Base-by-base conservation (phyloP, 1,140 invertebrate species). In the Branchinecta lynchi region DNA sequence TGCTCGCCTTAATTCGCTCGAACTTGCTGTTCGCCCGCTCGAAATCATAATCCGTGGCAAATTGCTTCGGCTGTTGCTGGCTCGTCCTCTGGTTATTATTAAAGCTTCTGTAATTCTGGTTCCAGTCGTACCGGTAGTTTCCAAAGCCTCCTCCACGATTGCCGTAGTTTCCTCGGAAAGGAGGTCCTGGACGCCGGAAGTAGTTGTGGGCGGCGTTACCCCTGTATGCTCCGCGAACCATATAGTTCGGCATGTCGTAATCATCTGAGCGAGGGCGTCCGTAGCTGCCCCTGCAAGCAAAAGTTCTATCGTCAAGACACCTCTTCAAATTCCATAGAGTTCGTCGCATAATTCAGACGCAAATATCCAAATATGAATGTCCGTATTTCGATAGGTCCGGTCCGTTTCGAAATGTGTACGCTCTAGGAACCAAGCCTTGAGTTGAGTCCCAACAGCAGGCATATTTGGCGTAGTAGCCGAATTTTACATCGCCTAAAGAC, bases 1-100 rank as follows among this genome's bases (percentile, higher is more conserved):
- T 60, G 12, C 17, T 60, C 12, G 17, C 51, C 17, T 60, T 60
- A 15, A 60, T 60, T 20, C 17, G 12, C 51, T 15, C 17, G 51
- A 60, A 60, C 51, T 20, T 60, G 12, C 3, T 60, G 51, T 60
- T 60, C 12, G 51, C 51, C 17, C 51, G 12, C 51, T 60, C 51
- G 17, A 60, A 60, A 60, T 60, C 51, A 60, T 60, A 60, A 12
- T 60, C 51, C 12, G 51, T 60, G 17, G 51, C 51, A 60, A 60
- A 60, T 60, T 20, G 12, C 17, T 20, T 60, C 12, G 17, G 12
- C 17, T 60, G 51, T 12, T 20, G 12, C 51, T 60, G 51, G 12
- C 2, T 20, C 17, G 12, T 2, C 17, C 51, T 60, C 17, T 20
- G 51, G 12, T 60, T 32, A 32, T 32, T 32, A 32, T 32, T 12